These are phyloP conservation scores for Percopsis omiscomaycus DNA, from an alignment of 2,797 vertebrate species.

Conservation along the genomic window DNA sequence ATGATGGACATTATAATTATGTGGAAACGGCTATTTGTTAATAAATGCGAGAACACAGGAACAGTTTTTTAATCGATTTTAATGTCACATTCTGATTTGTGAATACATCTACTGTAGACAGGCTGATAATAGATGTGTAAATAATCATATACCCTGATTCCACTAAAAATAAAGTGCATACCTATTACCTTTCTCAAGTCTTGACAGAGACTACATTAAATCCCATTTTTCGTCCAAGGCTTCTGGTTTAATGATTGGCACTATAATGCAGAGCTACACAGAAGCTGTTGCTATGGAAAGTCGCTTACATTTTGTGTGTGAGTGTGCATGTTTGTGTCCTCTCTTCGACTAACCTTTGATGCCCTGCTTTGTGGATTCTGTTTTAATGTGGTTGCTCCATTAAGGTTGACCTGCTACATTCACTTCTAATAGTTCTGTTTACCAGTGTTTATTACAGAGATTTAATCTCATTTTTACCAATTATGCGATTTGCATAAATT, in stretches of 20 bases:
- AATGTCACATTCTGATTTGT: not conserved
- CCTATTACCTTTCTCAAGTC: not conserved
- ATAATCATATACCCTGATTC: too few relatives aligned
- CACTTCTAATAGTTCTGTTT: constrained; percentile 61
- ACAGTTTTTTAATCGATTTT: not conserved
- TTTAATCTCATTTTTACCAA: constrained; percentile 4
- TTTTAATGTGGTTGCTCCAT: constrained; percentile 52
- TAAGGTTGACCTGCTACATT: constrained; percentile 45
- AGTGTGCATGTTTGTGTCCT: constrained; percentile 14
- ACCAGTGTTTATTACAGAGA: constrained; percentile 41
- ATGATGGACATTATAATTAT: constrained; percentile 2
- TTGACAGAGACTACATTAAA: not conserved
- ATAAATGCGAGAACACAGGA: not conserved
- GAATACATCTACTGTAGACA: not conserved
- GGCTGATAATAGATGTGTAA: not conserved
- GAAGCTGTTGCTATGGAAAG: constrained; percentile 12
- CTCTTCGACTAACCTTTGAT: constrained; percentile 21
- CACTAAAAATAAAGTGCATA: not conserved
- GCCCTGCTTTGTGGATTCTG: constrained; percentile 21
- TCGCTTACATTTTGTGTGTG: constrained; percentile 5
- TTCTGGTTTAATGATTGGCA: too few relatives aligned
- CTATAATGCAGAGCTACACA: not conserved
- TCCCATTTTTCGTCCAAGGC: not conserved
- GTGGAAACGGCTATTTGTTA: not conserved
- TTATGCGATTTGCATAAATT: constrained; percentile 4